Evolutionary conservation across 53 echinoderm and acorn worm genomes (phyloP), one percentile per base, ranked within the genome.

Genomic region (Henricia sp.): DNA sequence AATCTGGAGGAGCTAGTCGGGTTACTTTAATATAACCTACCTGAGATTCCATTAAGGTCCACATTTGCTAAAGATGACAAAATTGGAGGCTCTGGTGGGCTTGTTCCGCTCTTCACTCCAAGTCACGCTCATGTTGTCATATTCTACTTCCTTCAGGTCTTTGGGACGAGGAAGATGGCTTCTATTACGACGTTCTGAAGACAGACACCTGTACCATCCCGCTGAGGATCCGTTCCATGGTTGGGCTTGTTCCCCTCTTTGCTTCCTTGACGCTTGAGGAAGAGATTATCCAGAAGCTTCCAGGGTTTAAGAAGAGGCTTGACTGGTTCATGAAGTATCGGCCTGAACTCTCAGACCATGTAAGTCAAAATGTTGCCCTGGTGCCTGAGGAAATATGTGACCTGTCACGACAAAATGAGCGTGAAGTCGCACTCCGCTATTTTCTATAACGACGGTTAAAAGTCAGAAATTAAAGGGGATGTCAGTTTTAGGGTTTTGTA

Each of bases 281-380:
- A 41, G 88, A 90, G 58, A 77, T 87, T 44, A 91, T 94, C 6
- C 82, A 68, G 57, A 91, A 94, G 17, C 68, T 97, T 28, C 94
- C 94, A 19, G 97, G 97, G 4, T 96, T 97, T 88, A 88, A 92
- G 66, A 97, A 92, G 85, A 70, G 97, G 46, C 71, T 94, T 33
- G 88, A 94, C 29, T 97, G 97, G 97, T 97, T 97, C 83, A 91
- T 97, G 90, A 94, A 94, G 62, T 65, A 96, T 57, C 92, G 97
- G 52, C 26, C 89, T 1, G 96, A 97, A 29, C 85, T 97, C 10
- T 87, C 94, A 17, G 90, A 90, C 6, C 94, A 97, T 88, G 97
- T 96, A 62, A 89, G 89, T 73, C 11, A 5, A 16, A 3, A 3
- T 60, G 30, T 13, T 33, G 44, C 16, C 1, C 10, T 12, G 33